A percentile compares a stretch with the other conserved stretches of the same genome.
Conservation (phyloP, 64 coral and sea anemone species). For the Trachythela sp. region DNA sequence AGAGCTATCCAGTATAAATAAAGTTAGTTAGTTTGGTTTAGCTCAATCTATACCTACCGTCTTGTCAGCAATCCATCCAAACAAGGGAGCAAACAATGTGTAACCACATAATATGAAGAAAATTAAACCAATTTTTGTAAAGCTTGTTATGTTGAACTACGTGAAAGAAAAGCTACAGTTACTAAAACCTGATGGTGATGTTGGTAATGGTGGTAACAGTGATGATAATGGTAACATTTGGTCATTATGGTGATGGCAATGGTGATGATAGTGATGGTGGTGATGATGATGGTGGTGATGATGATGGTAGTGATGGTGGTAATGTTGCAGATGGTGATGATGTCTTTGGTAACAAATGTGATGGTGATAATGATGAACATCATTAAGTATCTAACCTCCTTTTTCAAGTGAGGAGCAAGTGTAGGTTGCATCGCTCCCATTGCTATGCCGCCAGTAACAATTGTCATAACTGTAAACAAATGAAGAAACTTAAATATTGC, state of each 20-base stretch:
- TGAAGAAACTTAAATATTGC: background rate
- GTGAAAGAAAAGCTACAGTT: background rate
- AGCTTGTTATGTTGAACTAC: background rate
- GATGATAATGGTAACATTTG: no score
- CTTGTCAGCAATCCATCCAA: conserved; percentile 9
- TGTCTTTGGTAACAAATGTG: no score
- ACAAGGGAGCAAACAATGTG: background rate
- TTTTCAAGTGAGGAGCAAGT: background rate
- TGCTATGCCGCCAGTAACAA: background rate
- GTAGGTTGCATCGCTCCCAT: background rate
- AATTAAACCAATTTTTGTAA: conserved; percentile 5
- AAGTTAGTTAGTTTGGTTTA: no score
- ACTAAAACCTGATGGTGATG: no score
- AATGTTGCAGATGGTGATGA: no score
- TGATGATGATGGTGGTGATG: no score
- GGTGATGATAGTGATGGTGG: no score
- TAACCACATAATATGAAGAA: background rate
- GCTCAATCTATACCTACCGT: background rate
- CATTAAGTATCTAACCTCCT: background rate
- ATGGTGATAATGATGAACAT: background rate
- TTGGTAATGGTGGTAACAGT: no score
- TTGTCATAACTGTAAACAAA: background rate
- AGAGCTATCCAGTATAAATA: no score
- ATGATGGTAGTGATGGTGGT: no score
- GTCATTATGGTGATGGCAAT: no score